phyloP scores from a whole-genome alignment of 1,140 invertebrate genomes.

The Halictus rubicundus region DNA sequence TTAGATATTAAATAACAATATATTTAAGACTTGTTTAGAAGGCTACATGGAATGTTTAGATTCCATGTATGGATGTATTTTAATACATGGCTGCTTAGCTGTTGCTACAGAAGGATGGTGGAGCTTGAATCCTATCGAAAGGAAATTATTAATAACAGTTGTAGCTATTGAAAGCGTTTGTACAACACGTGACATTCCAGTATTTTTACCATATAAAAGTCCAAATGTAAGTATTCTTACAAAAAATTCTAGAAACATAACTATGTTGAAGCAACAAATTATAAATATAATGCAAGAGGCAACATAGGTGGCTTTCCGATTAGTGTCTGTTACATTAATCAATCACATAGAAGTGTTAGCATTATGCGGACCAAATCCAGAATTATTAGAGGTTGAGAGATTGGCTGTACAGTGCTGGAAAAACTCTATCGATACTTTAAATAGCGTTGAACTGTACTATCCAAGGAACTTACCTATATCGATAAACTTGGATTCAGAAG shows the following conservation, averaged over 20 bases:
- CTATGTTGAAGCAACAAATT: neutral
- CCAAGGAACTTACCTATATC: conserved; percentile 84
- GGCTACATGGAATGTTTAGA: conserved; percentile 88
- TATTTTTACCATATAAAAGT: conserved; percentile 91
- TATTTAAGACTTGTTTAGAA: conserved; percentile 86
- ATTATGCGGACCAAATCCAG: conserved; percentile 89
- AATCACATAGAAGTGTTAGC: conserved; percentile 88
- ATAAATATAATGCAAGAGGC: neutral
- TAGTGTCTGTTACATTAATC: conserved; percentile 88
- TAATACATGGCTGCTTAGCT: conserved; percentile 87
- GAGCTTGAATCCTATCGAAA: conserved; percentile 86
- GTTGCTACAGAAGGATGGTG: conserved; percentile 91
- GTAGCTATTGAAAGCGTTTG: conserved; percentile 84
- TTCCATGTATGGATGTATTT: conserved; percentile 89
- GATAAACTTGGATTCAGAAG: conserved; percentile 83
- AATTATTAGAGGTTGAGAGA: conserved; percentile 86
- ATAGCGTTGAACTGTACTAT: conserved; percentile 82
- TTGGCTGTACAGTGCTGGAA: conserved; percentile 88
- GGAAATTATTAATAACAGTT: conserved; percentile 86
- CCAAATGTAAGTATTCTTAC: conserved; percentile 84
- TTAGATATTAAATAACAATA: conserved; percentile 37
- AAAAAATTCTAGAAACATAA: neutral
- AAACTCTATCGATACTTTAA: conserved; percentile 85
- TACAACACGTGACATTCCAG: conserved; percentile 87
- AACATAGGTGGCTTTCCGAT: conserved; percentile 88